These are phyloP conservation scores for Lapara coniferarum DNA, from an alignment of 2,888 invertebrate species.

Conservation along the genomic window DNA sequence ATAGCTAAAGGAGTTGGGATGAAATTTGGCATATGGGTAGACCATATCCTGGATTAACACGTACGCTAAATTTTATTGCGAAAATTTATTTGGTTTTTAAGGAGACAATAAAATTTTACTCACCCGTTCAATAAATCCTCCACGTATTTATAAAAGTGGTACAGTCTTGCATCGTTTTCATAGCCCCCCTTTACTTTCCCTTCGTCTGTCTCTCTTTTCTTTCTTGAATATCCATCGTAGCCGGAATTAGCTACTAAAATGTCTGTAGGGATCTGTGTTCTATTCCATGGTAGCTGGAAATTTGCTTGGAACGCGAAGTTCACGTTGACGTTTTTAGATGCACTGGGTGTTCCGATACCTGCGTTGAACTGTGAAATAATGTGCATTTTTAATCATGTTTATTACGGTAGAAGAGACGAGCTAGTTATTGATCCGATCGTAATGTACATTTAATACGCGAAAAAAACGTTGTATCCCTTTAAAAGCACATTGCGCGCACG, in stretches of 20 bases:
- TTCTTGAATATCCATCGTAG: constrained; percentile 58
- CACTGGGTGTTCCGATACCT: constrained; percentile 69
- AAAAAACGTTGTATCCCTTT: too few species aligned
- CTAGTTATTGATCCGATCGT: too few species aligned
- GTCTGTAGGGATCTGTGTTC: constrained; percentile 70
- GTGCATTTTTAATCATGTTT: background rate
- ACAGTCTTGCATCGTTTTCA: constrained; percentile 63
- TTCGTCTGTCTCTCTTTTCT: constrained; percentile 51
- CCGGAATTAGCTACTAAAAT: constrained; percentile 66
- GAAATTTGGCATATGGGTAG: too few species aligned
- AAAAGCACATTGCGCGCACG: too few species aligned
- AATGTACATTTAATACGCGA: too few species aligned
- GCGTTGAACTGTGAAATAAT: constrained; percentile 60
- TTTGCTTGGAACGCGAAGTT: constrained; percentile 79
- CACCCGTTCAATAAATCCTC: constrained; percentile 66
- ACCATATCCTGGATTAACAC: too few species aligned
- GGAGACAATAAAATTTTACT: constrained; percentile 30
- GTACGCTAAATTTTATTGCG: too few species aligned
- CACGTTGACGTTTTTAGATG: constrained; percentile 60
- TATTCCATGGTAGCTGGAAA: constrained; percentile 75
- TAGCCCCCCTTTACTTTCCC: constrained; percentile 43
- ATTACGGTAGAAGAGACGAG: too few species aligned
- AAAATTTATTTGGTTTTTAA: too few species aligned
- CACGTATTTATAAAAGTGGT: constrained; percentile 71
- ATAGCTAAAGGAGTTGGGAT: too few species aligned